phyloP scores from a whole-genome alignment of 2,888 invertebrate species.

The Tenthredo livida region DNA sequence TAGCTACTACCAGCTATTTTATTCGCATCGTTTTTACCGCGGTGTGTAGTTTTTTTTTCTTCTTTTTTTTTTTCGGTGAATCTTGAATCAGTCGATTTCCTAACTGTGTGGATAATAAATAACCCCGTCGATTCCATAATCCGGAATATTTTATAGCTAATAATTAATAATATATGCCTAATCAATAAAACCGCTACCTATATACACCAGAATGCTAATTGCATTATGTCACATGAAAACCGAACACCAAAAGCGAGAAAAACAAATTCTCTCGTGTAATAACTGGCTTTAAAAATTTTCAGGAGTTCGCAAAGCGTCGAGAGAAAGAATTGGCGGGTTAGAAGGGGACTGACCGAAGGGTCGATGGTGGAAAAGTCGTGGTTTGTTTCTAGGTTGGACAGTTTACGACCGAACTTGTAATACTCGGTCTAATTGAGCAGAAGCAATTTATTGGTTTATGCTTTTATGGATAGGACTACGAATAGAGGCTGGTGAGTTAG shows the following conservation, averaged over 20 bases:
- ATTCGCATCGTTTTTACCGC: background rate
- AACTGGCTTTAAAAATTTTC: background rate
- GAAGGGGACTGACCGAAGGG: background rate
- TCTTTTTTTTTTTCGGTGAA: background rate
- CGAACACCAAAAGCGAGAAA: background rate
- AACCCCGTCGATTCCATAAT: background rate
- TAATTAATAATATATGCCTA: background rate
- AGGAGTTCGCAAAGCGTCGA: background rate
- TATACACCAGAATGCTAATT: background rate
- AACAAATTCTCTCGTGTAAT: background rate
- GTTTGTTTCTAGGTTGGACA: conserved; percentile 21
- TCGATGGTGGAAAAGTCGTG: background rate
- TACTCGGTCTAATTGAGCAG: conserved; percentile 59
- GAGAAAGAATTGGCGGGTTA: background rate
- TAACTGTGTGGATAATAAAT: background rate
- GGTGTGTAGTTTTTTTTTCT: background rate
- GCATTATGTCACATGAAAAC: background rate
- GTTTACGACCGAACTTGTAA: conserved; percentile 42
- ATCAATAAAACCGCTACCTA: background rate
- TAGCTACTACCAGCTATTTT: background rate
- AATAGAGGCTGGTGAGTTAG: background rate
- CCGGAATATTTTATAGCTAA: background rate
- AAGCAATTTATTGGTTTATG: conserved; percentile 60
- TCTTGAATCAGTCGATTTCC: background rate
- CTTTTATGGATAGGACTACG: conserved; percentile 55